Evolutionary conservation across 1,140 invertebrate genomes (phyloP).

Genomic region (Antheraea mylitta): DNA sequence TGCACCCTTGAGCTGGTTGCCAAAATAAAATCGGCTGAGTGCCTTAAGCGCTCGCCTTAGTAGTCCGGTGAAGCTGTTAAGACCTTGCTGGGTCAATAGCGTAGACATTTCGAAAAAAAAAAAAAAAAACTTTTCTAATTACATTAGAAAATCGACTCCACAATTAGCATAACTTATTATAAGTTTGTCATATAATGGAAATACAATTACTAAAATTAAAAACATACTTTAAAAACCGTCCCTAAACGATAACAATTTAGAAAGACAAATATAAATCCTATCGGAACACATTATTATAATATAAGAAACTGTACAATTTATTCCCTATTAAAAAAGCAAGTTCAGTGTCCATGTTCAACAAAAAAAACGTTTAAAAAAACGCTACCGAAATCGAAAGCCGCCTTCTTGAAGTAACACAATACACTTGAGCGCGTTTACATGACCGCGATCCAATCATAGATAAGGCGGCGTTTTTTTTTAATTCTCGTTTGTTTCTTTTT

Average conservation of each 20-base stretch:
- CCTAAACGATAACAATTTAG: neutral
- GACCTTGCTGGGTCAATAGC: too few species aligned
- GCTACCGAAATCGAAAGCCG: conserved; percentile 69
- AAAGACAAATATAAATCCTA: neutral
- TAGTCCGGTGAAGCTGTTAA: too few species aligned
- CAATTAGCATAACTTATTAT: too few species aligned
- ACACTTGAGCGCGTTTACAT: conserved; percentile 69
- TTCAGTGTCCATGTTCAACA: neutral
- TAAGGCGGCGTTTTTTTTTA: conserved; percentile 61
- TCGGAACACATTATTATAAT: conserved; percentile 20
- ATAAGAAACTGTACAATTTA: conserved; percentile 41
- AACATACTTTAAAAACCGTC: neutral
- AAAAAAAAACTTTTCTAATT: too few species aligned
- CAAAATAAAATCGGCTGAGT: too few species aligned
- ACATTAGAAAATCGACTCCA: too few species aligned
- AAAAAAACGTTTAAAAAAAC: conserved; percentile 30
- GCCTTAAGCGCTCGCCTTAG: too few species aligned
- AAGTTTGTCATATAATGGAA: too few species aligned
- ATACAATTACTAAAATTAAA: too few species aligned
- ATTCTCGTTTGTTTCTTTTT: conserved; percentile 58
- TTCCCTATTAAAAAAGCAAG: conserved; percentile 29
- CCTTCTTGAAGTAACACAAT: conserved; percentile 51
- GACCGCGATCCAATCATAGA: conserved; percentile 76
- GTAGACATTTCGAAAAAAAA: too few species aligned
- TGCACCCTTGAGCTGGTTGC: too few species aligned